Conservation (phyloP, 2,113 vertebrate genomes). For the Nycticebus coucang region DNA sequence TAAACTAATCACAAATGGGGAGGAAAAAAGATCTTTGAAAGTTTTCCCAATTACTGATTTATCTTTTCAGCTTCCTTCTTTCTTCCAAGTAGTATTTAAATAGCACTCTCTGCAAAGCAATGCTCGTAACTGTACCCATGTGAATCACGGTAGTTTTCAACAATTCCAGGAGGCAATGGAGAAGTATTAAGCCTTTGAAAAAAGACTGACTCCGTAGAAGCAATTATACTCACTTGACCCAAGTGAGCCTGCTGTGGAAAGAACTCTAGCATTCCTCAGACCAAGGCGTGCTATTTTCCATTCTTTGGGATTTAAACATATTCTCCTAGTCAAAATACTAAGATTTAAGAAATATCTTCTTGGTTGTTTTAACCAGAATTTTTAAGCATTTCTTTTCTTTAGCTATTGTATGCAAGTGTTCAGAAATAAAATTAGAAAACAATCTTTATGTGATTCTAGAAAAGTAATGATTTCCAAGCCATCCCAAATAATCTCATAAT, state of each 20-base stretch:
- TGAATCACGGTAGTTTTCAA: slow-evolving; percentile 60
- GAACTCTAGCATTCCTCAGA: slow-evolving; percentile 64
- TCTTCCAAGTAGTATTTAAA: slow-evolving; percentile 48
- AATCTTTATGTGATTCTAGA: background rate
- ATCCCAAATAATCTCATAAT: slow-evolving; percentile 37
- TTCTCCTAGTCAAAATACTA: slow-evolving; percentile 56
- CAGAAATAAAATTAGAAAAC: slow-evolving; percentile 28
- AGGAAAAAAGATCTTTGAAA: slow-evolving; percentile 38
- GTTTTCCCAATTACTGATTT: slow-evolving; percentile 41
- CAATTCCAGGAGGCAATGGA: slow-evolving; percentile 60
- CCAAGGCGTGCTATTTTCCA: slow-evolving; percentile 59
- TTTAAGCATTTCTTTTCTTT: slow-evolving; percentile 18
- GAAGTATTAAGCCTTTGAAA: slow-evolving; percentile 61
- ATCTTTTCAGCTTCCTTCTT: slow-evolving; percentile 34
- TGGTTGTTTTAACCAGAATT: background rate
- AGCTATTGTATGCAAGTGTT: background rate
- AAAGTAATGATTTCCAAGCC: background rate
- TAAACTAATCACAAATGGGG: slow-evolving; percentile 23
- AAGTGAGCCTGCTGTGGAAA: slow-evolving; percentile 49
- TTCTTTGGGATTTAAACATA: slow-evolving; percentile 55
- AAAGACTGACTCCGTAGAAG: slow-evolving; percentile 46
- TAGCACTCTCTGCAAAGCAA: slow-evolving; percentile 44
- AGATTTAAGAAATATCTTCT: slow-evolving; percentile 31
- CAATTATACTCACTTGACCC: slow-evolving; percentile 65
- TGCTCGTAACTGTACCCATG: slow-evolving; percentile 49